A percentile compares a stretch with the other conserved stretches of the same genome.
Conservation (phyloP, 35 echinoderm and acorn worm genomes). For the Heliocidaris tuberculata region DNA sequence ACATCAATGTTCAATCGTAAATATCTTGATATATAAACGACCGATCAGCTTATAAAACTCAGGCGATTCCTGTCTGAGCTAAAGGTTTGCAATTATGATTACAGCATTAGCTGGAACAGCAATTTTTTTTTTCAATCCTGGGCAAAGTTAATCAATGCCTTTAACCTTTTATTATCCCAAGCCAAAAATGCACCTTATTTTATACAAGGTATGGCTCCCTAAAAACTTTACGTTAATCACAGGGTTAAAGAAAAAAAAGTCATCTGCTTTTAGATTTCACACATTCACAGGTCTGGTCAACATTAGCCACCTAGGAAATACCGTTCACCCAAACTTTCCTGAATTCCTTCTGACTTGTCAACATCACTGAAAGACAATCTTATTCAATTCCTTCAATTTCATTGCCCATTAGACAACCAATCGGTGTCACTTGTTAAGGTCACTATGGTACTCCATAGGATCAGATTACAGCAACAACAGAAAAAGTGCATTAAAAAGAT, state of each 20-base stretch:
- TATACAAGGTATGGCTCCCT: too few relatives aligned
- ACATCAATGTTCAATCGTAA: too few relatives aligned
- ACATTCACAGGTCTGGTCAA: background rate
- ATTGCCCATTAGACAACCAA: background rate
- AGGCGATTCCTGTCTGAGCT: too few relatives aligned
- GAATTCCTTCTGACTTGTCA: slow-evolving; percentile 3
- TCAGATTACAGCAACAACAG: background rate
- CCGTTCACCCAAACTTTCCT: background rate
- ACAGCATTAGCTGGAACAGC: too few relatives aligned
- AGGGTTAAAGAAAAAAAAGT: background rate
- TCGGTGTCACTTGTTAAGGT: background rate
- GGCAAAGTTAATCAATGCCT: too few relatives aligned
- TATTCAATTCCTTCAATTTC: background rate
- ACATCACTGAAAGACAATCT: slow-evolving; percentile 10
- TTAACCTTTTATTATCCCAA: too few relatives aligned
- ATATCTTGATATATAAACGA: too few relatives aligned
- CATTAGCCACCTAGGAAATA: background rate
- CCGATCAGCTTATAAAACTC: too few relatives aligned
- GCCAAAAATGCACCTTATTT: too few relatives aligned
- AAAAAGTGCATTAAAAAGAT: background rate
- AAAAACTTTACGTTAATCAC: too few relatives aligned
- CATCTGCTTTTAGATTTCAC: background rate
- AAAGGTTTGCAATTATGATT: too few relatives aligned
- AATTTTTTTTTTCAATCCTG: too few relatives aligned
- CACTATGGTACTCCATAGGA: background rate